phyloP scores from a whole-genome alignment of 2,113 vertebrate genomes.

The Dasypus novemcinctus region DNA sequence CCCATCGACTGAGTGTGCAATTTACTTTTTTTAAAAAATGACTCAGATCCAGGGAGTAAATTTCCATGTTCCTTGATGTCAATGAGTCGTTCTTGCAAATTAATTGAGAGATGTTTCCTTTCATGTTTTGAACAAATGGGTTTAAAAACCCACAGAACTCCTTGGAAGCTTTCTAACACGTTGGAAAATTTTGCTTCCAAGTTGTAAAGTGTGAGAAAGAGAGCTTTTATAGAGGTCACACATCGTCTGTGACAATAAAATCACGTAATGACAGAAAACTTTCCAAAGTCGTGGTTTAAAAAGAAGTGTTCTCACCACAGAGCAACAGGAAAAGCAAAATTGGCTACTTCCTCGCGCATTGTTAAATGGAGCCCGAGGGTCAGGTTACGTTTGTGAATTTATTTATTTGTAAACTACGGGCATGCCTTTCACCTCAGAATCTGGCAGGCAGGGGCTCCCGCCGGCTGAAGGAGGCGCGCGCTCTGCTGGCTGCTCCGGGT shows the following conservation, averaged over 20 bases:
- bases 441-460: background rate
- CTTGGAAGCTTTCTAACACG: background rate
- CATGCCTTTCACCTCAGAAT: rapidly evolving
- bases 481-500: too few species aligned
- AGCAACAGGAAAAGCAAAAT: background rate
- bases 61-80: background rate
- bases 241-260: background rate
- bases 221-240: background rate
- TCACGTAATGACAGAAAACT: background rate
- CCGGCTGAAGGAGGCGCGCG: too few species aligned
- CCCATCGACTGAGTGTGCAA: background rate
- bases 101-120: background rate
- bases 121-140: background rate
- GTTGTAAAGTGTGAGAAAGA: background rate
- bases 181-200: slow-evolving; percentile 12
- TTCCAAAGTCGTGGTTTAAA: background rate
- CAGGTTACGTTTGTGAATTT: background rate
- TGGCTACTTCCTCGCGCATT: background rate
- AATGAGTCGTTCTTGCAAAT: background rate
- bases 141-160: background rate
- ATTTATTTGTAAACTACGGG: background rate
- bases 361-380: background rate
- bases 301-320: background rate
- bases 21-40: too few species aligned
- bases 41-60: background rate